Percentiles rank a stretch among this genome's conserved stretches.
Evolutionary conservation across 2,113 vertebrate genomes (phyloP).

Genomic region (Drymodes brunneopygia): DNA sequence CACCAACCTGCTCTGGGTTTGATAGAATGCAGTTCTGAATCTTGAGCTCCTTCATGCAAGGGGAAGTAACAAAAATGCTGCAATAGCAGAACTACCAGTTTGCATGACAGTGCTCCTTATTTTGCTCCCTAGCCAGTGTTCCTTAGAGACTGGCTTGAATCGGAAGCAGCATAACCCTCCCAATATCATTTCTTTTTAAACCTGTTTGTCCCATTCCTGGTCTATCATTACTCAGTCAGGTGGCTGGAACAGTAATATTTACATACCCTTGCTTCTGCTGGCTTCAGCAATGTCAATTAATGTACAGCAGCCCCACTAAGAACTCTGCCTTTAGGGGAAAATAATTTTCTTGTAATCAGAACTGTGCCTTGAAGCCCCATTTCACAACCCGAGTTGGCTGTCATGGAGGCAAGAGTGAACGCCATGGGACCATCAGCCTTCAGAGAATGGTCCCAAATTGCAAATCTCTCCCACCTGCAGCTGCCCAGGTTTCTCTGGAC

Average conservation of each 20-base stretch:
- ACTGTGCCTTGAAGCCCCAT: background rate
- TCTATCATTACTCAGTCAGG: background rate
- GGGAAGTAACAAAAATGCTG: background rate
- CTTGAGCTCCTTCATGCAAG: background rate
- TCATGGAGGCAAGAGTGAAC: background rate
- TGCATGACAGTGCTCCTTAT: background rate
- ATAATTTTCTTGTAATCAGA: background rate
- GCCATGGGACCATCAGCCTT: rapidly evolving
- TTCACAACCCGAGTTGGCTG: background rate
- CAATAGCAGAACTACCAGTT: background rate
- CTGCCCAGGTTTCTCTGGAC: background rate
- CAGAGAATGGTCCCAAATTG: background rate
- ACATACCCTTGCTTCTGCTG: background rate
- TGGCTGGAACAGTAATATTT: background rate
- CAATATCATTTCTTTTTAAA: background rate
- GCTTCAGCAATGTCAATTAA: background rate
- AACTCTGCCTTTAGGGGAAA: background rate
- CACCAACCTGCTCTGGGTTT: background rate
- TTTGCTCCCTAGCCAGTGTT: background rate
- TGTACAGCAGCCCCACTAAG: background rate
- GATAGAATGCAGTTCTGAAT: background rate
- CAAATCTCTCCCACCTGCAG: background rate
- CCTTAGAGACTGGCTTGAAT: background rate
- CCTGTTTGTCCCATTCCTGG: background rate
- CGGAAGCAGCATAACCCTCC: background rate